Base-by-base conservation (phyloP, 2,888 invertebrate genomes). In the Drosophila mimetica region DNA sequence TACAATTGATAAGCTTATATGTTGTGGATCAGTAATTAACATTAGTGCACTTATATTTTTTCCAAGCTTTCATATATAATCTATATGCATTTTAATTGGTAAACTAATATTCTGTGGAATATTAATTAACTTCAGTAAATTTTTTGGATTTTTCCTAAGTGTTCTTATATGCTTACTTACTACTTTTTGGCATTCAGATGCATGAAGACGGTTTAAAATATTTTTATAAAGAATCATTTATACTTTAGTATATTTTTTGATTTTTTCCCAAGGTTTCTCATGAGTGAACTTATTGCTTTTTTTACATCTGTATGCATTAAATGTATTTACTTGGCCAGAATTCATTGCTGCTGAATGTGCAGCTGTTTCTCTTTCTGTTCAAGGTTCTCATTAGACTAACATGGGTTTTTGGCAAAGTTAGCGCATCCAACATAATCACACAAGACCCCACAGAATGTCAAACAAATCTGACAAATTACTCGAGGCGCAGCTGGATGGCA, bases 391-490 rank as follows among this genome's bases (percentile, higher is more conserved):
- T 64, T 64, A 64, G 51, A 37, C 42, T 51, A 51, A 64, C 64
- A 64, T 50, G 48, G 48, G 20, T 41, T 63, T 48, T 60, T 18
- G 34, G 36, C 48, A 60, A 48, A 61, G 60, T 61, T 58, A 32
- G 59, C 46, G 32, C 50, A 44, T 18, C 32, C 48, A 16, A 50
- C 66, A 75, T 76, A 60, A 60, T 50, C 70, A 34, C 30, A 46
- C 28, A 16, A 14, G 63, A 39, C 58, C 46, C 30, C 44, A 52
- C 57, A 75, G n/a, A 65, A 76, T 86, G 84, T 76, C 80, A 76
- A 75, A 87, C 63, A 78, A 75, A 63, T 72, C 67, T 76, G 80
- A 80, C 79, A 80, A 85, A 88, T 88, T 82, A 65, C 66, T 69
- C 53, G 60, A 70, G 61, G 63, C 53, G 54, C 58, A 74, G 57